These are phyloP conservation scores for Perithous albicinctus DNA, from an alignment of 2,888 invertebrate species.

Conservation along the genomic window DNA sequence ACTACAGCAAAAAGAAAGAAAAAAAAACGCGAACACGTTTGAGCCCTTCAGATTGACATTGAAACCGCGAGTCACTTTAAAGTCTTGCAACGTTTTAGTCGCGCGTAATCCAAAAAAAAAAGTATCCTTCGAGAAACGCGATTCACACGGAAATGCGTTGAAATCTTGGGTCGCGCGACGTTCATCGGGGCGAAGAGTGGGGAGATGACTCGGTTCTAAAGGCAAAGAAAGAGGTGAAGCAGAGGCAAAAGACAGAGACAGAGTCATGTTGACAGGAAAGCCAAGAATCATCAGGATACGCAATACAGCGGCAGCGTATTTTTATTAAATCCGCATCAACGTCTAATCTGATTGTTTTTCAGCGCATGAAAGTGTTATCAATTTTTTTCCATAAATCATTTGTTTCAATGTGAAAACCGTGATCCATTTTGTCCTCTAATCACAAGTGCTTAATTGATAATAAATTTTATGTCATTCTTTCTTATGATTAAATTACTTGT, in stretches of 20 bases:
- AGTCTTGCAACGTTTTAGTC: background rate
- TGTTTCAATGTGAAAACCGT: no score
- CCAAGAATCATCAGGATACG: constrained; percentile 28
- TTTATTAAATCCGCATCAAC: constrained; percentile 5
- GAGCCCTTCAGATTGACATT: background rate
- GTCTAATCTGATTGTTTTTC: background rate
- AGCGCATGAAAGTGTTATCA: background rate
- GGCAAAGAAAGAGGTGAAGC: constrained; percentile 13
- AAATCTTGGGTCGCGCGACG: constrained; percentile 27
- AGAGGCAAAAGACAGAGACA: constrained; percentile 30
- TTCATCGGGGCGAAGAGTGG: background rate
- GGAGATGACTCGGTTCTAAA: constrained; percentile 8
- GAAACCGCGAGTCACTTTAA: background rate
- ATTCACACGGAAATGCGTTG: constrained; percentile 16
- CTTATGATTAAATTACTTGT: no score
- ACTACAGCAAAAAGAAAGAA: background rate
- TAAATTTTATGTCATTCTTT: no score
- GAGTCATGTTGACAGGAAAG: constrained; percentile 52
- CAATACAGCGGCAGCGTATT: constrained; percentile 28
- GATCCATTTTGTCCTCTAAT: no score
- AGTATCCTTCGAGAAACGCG: background rate
- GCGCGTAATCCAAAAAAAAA: background rate
- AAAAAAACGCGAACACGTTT: background rate
- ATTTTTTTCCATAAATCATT: background rate
- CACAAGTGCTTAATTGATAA: no score